Conservation (phyloP, 2,888 invertebrate species). For the Dryococelus australis region DNA sequence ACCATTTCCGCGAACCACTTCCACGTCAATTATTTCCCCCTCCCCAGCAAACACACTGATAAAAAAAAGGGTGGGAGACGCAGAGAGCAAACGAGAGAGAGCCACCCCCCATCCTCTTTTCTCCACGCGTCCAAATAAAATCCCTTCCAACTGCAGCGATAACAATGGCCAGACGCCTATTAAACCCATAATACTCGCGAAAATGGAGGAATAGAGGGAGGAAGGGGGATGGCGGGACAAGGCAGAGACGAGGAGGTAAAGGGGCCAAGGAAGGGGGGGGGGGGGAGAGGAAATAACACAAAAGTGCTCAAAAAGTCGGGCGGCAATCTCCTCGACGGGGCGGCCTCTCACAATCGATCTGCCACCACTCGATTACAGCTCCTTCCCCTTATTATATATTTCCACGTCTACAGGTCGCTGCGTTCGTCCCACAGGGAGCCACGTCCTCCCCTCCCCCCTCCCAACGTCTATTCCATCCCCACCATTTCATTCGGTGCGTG, state of each 20-base stretch:
- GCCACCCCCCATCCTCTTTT: background rate
- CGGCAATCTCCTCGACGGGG: background rate
- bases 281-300: background rate
- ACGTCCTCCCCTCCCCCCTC: background rate
- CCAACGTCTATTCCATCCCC: background rate
- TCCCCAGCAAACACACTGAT: background rate
- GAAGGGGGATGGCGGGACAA: background rate
- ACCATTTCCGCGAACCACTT: conserved; percentile 9
- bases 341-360: conserved; percentile 25
- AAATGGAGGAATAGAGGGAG: conserved; percentile 12
- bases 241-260: background rate
- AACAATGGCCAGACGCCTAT: conserved; percentile 29
- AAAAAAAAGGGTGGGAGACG: background rate
- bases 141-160: conserved; percentile 23
- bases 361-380: conserved; percentile 11
- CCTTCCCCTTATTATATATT: conserved; percentile 29
- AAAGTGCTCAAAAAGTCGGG: conserved; percentile 26
- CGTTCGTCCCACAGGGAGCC: background rate
- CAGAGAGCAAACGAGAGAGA: background rate
- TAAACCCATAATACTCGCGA: conserved; percentile 27
- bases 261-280: too few relatives aligned
- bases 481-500: background rate
- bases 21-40: background rate
- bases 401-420: conserved; percentile 16
- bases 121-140: conserved; percentile 6